A percentile compares a stretch with the other conserved stretches of the same genome.
phyloP scores from a whole-genome alignment of 2,888 invertebrate genomes.

The Cosmopolites sordidus region DNA sequence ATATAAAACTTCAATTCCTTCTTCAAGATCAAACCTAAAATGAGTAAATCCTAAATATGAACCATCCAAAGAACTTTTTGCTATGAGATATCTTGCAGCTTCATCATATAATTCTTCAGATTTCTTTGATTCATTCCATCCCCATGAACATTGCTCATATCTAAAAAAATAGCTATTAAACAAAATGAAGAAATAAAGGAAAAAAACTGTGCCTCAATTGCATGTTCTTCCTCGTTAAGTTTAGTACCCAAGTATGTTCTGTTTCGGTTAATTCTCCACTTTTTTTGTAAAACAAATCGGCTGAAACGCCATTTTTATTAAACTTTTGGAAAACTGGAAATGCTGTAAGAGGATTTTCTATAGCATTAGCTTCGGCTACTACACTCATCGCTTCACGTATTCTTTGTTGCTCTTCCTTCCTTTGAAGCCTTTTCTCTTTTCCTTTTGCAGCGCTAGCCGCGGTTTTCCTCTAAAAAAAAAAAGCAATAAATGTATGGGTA shows the following conservation, averaged over 20 bases:
- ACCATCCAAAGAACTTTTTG: slow-evolving; percentile 50
- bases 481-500: background rate
- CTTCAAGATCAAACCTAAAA: slow-evolving; percentile 80
- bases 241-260: slow-evolving; percentile 65
- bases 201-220: slow-evolving; percentile 68
- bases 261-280: slow-evolving; percentile 56
- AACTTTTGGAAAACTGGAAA: slow-evolving; percentile 61
- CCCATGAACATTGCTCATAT: slow-evolving; percentile 73
- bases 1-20: slow-evolving; percentile 71
- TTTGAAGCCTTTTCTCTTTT: slow-evolving; percentile 59
- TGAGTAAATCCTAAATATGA: slow-evolving; percentile 69
- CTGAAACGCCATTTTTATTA: slow-evolving; percentile 56
- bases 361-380: slow-evolving; percentile 59
- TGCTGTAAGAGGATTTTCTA: slow-evolving; percentile 56
- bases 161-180: slow-evolving; percentile 49
- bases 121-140: slow-evolving; percentile 74
- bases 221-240: slow-evolving; percentile 77
- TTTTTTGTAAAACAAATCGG: slow-evolving; percentile 58
- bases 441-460: slow-evolving; percentile 52
- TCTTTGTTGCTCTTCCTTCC: slow-evolving; percentile 58
- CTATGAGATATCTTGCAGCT: slow-evolving; percentile 69
- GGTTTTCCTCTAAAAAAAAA: slow-evolving; percentile 51
- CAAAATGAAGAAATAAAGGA: too few relatives aligned
- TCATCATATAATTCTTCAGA: slow-evolving; percentile 69
- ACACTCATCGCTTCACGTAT: slow-evolving; percentile 57